Conservation (phyloP, 2,797 vertebrate species). For the Myotis daubentonii region DNA sequence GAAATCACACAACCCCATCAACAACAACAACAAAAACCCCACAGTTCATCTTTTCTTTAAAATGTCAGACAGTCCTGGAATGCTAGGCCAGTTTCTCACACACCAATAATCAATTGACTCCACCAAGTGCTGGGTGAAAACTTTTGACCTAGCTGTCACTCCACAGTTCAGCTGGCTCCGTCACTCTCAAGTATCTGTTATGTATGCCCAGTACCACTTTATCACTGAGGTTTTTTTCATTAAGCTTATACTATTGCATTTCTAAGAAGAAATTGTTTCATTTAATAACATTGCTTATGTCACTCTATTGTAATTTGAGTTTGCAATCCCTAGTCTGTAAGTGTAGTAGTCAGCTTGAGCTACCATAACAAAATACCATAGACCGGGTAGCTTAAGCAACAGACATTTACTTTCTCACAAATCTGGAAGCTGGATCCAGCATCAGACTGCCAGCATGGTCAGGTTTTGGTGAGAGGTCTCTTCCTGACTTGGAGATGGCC, state of each 20-base stretch:
- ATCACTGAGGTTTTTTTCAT: neutral
- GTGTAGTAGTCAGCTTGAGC: neutral
- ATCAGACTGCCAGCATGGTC: neutral
- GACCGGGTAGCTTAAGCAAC: neutral
- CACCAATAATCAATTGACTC: neutral
- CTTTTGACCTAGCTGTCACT: neutral
- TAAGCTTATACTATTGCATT: neutral
- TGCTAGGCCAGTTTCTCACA: neutral
- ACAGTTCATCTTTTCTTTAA: neutral
- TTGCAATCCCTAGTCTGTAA: neutral
- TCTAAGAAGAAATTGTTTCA: neutral
- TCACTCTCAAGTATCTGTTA: neutral
- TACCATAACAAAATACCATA: neutral
- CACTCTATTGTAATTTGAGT: neutral
- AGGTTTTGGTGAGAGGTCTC: neutral
- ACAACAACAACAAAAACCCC: neutral
- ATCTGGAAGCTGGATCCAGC: neutral
- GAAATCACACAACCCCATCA: neutral
- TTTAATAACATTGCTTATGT: constrained; percentile 2
- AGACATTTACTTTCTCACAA: neutral
- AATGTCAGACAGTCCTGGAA: neutral
- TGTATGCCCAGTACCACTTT: neutral
- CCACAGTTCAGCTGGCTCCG: neutral
- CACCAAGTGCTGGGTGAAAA: neutral
- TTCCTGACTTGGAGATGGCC: neutral